Percentiles rank a stretch among this genome's conserved stretches.
Conservation (phyloP, 2,797 vertebrate species). For the Squalus acanthias region DNA sequence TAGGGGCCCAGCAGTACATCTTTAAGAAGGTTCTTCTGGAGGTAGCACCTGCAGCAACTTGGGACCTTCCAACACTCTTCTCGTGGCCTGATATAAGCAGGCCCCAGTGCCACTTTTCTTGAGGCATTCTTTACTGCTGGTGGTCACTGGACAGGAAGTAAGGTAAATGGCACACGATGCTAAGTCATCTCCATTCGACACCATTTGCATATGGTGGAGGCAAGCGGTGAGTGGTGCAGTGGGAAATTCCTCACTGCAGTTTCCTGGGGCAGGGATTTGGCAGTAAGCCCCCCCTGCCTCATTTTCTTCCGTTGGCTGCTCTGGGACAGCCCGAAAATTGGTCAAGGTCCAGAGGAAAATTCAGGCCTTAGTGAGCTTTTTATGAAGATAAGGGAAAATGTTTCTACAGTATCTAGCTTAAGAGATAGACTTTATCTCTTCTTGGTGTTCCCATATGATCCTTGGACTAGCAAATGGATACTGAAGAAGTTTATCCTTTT, state of each 20-base stretch:
- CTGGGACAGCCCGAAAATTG: background rate
- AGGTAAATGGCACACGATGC: background rate
- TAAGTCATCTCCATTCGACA: background rate
- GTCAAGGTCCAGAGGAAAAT: background rate
- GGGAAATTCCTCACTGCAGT: background rate
- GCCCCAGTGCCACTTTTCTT: background rate
- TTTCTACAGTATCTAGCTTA: background rate
- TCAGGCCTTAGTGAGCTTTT: background rate
- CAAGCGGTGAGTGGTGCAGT: background rate
- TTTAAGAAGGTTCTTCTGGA: background rate
- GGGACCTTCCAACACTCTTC: background rate
- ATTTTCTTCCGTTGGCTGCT: background rate
- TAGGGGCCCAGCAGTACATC: no score
- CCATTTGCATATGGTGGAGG: background rate
- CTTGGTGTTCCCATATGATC: background rate
- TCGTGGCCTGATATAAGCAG: background rate
- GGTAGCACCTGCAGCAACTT: background rate
- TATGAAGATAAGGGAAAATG: background rate
- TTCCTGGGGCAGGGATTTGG: background rate
- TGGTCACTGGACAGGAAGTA: background rate
- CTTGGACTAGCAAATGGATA: background rate
- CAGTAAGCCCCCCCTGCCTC: background rate
- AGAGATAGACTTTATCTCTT: background rate
- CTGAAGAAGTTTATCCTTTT: background rate
- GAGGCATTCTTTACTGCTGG: background rate